A percentile compares a stretch with the other conserved stretches of the same genome.
These are phyloP conservation scores for Hecatera dysodea DNA, from an alignment of 2,888 invertebrate genomes.

Conservation along the genomic window DNA sequence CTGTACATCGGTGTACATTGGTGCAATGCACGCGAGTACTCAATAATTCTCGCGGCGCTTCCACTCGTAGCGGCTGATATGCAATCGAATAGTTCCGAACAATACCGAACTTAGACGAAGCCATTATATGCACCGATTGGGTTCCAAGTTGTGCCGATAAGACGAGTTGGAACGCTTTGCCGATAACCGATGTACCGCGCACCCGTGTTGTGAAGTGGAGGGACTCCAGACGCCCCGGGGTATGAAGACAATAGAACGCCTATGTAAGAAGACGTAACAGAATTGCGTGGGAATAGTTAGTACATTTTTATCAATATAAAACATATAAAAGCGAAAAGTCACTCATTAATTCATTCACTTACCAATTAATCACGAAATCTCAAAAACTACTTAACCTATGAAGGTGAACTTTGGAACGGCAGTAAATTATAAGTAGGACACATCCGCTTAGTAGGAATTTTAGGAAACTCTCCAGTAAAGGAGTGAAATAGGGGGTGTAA, in stretches of 20 bases:
- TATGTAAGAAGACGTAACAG: too few relatives aligned
- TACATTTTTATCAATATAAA: background rate
- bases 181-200: conserved; percentile 49
- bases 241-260: background rate
- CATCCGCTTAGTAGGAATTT: too few relatives aligned
- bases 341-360: too few relatives aligned
- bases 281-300: background rate
- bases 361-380: too few relatives aligned
- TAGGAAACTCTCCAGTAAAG: too few relatives aligned
- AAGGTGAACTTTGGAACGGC: too few relatives aligned
- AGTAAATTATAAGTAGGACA: too few relatives aligned
- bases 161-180: conserved; percentile 55
- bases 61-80: conserved; percentile 47
- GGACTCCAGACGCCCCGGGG: background rate
- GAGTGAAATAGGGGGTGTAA: too few relatives aligned
- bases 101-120: conserved; percentile 50
- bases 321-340: too few relatives aligned
- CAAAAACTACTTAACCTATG: too few relatives aligned
- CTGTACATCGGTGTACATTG: background rate
- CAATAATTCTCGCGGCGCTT: conserved; percentile 42
- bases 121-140: conserved; percentile 56
- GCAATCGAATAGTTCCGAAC: conserved; percentile 56
- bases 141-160: conserved; percentile 42
- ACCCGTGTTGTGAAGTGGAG: conserved; percentile 8
- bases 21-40: conserved; percentile 17